Evolutionary conservation across 37 sponge, comb jelly and placozoan genomes (phyloP), one percentile per base, ranked within the genome.

Genomic region (Geodia barretti): DNA sequence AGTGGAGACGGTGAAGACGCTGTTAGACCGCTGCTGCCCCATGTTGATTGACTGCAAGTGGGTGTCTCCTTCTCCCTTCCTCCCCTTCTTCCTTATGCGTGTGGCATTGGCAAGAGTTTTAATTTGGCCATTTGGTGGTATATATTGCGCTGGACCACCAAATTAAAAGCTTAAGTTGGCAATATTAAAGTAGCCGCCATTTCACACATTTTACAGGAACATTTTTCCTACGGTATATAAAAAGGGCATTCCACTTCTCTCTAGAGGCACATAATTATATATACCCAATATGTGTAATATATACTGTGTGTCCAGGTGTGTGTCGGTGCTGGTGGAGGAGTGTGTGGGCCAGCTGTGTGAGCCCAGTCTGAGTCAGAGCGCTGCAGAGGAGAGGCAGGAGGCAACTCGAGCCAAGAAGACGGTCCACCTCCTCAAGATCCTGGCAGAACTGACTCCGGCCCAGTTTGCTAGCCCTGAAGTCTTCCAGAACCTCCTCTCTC

Each of bases 11-110:
- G 59, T 93, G 43, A 84, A 62, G 41, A 70, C 72, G 9, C 79
- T 93, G 7, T 60, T 89, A 79, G 94, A 93, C 73, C 59, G 76
- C 24, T 68, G 78, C n/a, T 86, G 84, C 21, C 80, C 89, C 9
- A 78, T 89, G 64, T 34, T 93, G 37, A 39, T 87, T 60, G 90
- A 93, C 69, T 38, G 70, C 7, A 74, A 76, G 32, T 81, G 65
- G 14, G 54, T 17, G 14, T n/a, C n/a, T n/a, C n/a, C n/a, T n/a
- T n/a, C n/a, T n/a, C n/a, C n/a, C n/a, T n/a, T n/a, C n/a, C n/a
- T n/a, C n/a, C n/a, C n/a, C n/a, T n/a, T n/a, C n/a, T n/a, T n/a
- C n/a, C n/a, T n/a, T n/a, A n/a, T n/a, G n/a, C n/a, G n/a, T n/a
- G n/a, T n/a, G n/a, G n/a, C n/a, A n/a, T n/a, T n/a, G n/a, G n/a